These are phyloP conservation scores for Leptodactylus fuscus DNA, from an alignment of 2,113 vertebrate species.

Conservation along the genomic window DNA sequence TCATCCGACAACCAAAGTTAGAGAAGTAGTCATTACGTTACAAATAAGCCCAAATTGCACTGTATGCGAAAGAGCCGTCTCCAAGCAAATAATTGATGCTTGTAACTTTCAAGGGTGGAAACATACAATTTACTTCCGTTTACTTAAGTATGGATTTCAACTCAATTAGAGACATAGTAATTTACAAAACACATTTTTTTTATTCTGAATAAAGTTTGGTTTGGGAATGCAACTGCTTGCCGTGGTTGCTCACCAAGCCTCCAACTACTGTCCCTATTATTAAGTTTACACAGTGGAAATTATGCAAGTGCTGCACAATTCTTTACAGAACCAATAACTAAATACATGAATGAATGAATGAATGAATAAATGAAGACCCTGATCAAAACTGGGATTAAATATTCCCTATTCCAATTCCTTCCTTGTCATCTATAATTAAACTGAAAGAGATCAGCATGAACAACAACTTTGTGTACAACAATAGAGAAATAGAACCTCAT, in stretches of 20 bases:
- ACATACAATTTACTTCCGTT: neutral
- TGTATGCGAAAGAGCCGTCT: neutral
- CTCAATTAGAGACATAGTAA: neutral
- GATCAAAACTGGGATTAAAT: too few species aligned
- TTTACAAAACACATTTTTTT: neutral
- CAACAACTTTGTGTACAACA: too few species aligned
- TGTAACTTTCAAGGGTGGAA: neutral
- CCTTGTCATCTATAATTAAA: too few species aligned
- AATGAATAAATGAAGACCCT: too few species aligned
- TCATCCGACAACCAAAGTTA: neutral
- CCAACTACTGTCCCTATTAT: neutral
- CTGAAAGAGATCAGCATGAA: too few species aligned
- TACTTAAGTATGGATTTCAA: neutral
- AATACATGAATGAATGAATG: too few species aligned
- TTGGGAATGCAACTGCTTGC: neutral
- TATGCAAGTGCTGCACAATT: too few species aligned
- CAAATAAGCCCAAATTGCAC: neutral
- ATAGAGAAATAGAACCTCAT: too few species aligned
- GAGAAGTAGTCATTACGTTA: neutral
- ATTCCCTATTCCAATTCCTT: too few species aligned
- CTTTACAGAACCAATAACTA: too few species aligned
- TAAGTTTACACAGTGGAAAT: too few species aligned
- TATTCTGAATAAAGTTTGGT: neutral
- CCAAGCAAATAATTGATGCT: constrained; percentile 6
- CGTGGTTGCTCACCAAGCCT: neutral